Evolutionary conservation across 2,113 vertebrate species (phyloP), one percentile per base, ranked within the genome.

Genomic region (Odontesthes bonariensis): DNA sequence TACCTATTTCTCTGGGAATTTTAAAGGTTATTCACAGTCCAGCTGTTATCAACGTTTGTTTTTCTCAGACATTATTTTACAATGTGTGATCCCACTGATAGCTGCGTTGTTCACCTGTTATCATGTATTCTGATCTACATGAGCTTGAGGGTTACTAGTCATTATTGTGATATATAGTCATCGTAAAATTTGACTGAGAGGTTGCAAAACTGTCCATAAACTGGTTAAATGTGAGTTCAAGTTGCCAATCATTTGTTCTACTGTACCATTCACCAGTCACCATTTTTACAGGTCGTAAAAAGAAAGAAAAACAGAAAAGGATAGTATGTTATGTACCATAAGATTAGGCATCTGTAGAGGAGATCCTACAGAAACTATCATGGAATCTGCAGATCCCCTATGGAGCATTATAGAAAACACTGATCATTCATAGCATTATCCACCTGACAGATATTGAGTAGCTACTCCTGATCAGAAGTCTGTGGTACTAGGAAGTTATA

Each of bases 201-300:
- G 82, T 78, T 86, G 74, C 65, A 83, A 86, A 85, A 69, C 58
- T 86, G 63, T 85, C 81, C 77, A 87, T 88, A 88, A 91, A 87
- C 60, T 77, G 79, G 73, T 86, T 87, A 57, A 70, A 79, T 88
- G 86, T 79, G 64, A 82, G 65, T 56, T 73, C 22, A 70, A 62
- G 74, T 77, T 57, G 64, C 72, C 40, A 56, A 13, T 83, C 40
- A 63, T 87, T 89, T 87, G 35, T 88, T 80, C 31, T 44, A 32
- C 35, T 1, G 10, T 38, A 10, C 35, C 27, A 27, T 27, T 27
- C 27, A 27, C n/a, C n/a, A 8, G 35, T 35, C 35, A 8, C 35
- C 35, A 38, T 38, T 38, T 38, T 38, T 38, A 3, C 35, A 38
- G 35, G 35, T 38, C 5, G 6, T 38, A 27, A 27, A 27, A 27